Base-by-base conservation (phyloP, 1,140 invertebrate species). In the Chymomyza costata region DNA sequence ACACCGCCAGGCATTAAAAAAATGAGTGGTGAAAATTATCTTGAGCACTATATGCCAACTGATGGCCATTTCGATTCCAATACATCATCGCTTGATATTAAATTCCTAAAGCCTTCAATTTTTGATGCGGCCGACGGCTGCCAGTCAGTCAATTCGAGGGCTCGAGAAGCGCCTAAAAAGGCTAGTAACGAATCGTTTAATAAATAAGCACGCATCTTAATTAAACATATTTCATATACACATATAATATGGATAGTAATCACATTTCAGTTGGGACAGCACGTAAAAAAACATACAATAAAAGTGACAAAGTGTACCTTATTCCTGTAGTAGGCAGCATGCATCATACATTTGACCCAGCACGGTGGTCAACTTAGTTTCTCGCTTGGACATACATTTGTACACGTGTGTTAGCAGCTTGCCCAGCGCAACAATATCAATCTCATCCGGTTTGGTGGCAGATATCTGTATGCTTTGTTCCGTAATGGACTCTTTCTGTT, bases 1-100 rank as follows among this genome's bases (percentile, higher is more conserved):
- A 87, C 87, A 53, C 88, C 88, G 1, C 70, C 84, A 32, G 63
- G 87, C 11, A 86, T 88, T 61, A 76, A 74, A 13, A 70, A 76
- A 8, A 83, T 86, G 6, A 50, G 47, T 5, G 40, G 53, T 2
- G 74, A 84, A 32, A 66, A 67, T 10, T 68, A 70, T 30, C 46
- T 81, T 28, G 60, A 69, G 0, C 66, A 65, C 18, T 71, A 66
- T 46, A 17, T 65, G 44, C 65, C 68, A 0, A 25, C 43, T 0
- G 58, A 65, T 39, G 70, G 56, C 5, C 61, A 63, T 16, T 37
- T 52, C 5, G 48, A 65, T 41, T 21, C 28, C 3, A 51, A 47
- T n/a, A 11, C 46, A 3, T 67, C 64, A 1, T 60, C 64, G 1
- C 28, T 59, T 0, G 59, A 67, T 30, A 67, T 67, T 0, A 44